Base-by-base conservation (phyloP, 1,140 invertebrate genomes). In the Bombus fervidus region DNA sequence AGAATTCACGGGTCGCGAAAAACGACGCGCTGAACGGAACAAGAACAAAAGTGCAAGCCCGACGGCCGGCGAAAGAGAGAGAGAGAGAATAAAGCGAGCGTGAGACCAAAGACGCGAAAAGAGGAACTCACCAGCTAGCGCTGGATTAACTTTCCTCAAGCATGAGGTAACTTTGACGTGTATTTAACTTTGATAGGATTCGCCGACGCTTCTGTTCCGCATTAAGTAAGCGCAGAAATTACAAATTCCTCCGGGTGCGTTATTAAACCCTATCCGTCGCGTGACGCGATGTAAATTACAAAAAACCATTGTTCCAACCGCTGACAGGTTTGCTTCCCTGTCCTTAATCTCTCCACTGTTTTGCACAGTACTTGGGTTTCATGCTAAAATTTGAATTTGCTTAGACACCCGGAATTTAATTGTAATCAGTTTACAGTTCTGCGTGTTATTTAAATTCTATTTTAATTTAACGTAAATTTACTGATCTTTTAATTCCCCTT, bases 141-240 rank as follows among this genome's bases (percentile, higher is more conserved):
- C 57, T 12, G 57, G 57, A 88, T 88, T 71, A 89, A 81, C 71
- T 90, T 81, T 68, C 53, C 43, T 37, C 41, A 62, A 57, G 66
- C 57, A 83, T 64, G 59, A 72, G 68, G 31, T 71, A 66, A 47
- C 78, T 88, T 69, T 76, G 87, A 84, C 86, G 86, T 86, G 88
- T 86, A 82, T 85, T 91, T 90, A 91, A 90, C 83, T 91, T 91
- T 90, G 80, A 90, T 88, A 71, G 86, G 75, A 89, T 80, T 89
- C 6, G 83, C 57, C 73, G 59, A n/a, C 28, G 43, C 25, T n/a
- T n/a, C 53, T n/a, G 71, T 64, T 34, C 59, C 25, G 43, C 34
- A 31, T 75, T 66, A 76, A 64, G 18, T 13, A 43, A 75, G 59
- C 59, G 39, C 12, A 31, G 69, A 57, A 81, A 81, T 86, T 75